Conservation (phyloP, 2,113 vertebrate species). For the Coturnix japonica region DNA sequence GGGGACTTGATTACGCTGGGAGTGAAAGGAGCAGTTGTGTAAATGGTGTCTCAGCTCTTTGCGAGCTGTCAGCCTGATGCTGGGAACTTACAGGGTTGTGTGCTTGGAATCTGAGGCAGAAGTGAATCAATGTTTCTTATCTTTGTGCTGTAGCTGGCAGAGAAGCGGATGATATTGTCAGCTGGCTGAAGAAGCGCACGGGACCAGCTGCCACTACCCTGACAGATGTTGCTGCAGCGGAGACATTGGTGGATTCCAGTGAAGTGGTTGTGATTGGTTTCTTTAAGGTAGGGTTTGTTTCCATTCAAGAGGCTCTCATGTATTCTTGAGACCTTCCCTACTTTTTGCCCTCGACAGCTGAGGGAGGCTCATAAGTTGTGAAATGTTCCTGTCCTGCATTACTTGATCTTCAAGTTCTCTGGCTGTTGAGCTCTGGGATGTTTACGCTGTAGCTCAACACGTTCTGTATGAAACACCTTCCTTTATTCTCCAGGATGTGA, state of each 20-base stretch:
- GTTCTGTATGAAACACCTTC: not conserved
- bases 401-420: constrained; percentile 12
- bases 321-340: not conserved
- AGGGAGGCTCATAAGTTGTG: not conserved
- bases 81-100: not conserved
- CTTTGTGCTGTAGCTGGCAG: constrained; percentile 85
- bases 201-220: constrained; percentile 87
- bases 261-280: constrained; percentile 94
- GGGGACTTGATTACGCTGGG: not conserved
- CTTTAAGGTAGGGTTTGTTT: constrained; percentile 88
- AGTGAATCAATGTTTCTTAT: not conserved
- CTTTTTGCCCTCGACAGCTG: not conserved
- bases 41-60: rapidly evolving
- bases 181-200: constrained; percentile 95
- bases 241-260: constrained; percentile 85
- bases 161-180: constrained; percentile 92
- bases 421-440: not conserved
- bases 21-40: constrained; percentile 5
- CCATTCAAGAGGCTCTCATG: rapidly evolving
- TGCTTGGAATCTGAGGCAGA: rapidly evolving
- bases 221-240: constrained; percentile 73
- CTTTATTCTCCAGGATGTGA: constrained; percentile 76
- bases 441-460: not conserved
- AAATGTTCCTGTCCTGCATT: not conserved
- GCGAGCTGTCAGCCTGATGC: not conserved